Conservation (phyloP, 2,888 invertebrate species). For the Druceiella hillmani region DNA sequence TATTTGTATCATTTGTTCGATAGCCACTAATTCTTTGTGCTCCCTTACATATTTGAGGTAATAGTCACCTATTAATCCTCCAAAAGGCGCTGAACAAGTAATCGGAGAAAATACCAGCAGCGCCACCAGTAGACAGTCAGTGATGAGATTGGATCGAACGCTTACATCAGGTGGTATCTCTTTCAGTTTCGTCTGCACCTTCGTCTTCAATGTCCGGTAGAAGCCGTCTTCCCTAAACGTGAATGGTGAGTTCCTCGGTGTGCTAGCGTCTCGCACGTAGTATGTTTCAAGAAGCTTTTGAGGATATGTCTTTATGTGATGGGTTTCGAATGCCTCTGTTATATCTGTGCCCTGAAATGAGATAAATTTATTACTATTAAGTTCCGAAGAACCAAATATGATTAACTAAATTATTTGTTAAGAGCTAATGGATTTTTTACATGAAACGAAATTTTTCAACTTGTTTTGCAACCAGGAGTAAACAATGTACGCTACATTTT, state of each 20-base stretch:
- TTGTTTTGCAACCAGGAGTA: too few relatives aligned
- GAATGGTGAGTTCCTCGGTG: constrained; percentile 63
- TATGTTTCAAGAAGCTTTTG: constrained; percentile 59
- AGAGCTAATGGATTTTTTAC: too few relatives aligned
- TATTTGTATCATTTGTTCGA: too few relatives aligned
- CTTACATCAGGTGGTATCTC: constrained; percentile 36
- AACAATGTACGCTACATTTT: too few relatives aligned
- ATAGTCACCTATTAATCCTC: too few relatives aligned
- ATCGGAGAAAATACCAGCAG: constrained; percentile 34
- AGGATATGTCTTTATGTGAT: constrained; percentile 50
- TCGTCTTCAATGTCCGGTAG: constrained; percentile 61
- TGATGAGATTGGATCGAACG: constrained; percentile 31
- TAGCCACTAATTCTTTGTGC: too few relatives aligned
- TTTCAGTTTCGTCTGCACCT: constrained; percentile 50
- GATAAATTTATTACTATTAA: too few relatives aligned
- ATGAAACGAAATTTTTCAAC: too few relatives aligned
- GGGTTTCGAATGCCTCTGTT: constrained; percentile 56
- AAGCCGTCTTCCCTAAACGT: constrained; percentile 73
- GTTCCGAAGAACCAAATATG: too few relatives aligned
- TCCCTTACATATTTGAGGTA: too few relatives aligned
- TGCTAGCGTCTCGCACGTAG: constrained; percentile 56
- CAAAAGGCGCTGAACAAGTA: constrained; percentile 31
- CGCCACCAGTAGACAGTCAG: constrained; percentile 36
- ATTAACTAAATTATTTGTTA: too few relatives aligned
- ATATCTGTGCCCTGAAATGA: constrained; percentile 57